These are phyloP conservation scores for Pollenia labialis DNA, from an alignment of 2,888 invertebrate species.

Conservation along the genomic window DNA sequence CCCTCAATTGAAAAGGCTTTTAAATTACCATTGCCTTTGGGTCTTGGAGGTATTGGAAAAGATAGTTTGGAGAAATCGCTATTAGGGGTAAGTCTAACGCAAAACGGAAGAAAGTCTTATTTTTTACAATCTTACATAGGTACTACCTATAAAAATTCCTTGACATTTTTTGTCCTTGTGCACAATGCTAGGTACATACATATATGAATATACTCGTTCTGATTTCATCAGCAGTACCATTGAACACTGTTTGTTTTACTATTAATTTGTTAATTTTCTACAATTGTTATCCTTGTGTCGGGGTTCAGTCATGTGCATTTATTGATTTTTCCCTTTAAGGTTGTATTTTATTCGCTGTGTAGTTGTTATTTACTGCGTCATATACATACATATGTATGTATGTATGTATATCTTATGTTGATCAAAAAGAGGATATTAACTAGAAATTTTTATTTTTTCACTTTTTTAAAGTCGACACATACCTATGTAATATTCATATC, in stretches of 20 bases:
- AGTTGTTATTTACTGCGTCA: conserved; percentile 62
- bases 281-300: conserved; percentile 60
- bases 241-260: background rate
- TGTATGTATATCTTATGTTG: background rate
- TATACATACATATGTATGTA: conserved; percentile 14
- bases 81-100: conserved; percentile 78
- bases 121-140: background rate
- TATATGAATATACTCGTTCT: conserved; percentile 25
- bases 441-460: background rate
- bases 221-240: conserved; percentile 49
- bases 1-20: conserved; percentile 89
- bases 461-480: no score
- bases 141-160: conserved; percentile 15
- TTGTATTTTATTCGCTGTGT: conserved; percentile 6
- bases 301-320: conserved; percentile 69
- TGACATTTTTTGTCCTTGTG: conserved; percentile 54
- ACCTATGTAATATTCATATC: no score
- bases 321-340: conserved; percentile 67
- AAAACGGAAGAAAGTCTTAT: background rate
- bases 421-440: no score
- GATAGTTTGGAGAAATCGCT: conserved; percentile 69
- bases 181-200: conserved; percentile 6
- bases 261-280: conserved; percentile 11
- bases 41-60: conserved; percentile 61
- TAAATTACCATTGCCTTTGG: conserved; percentile 88